Evolutionary conservation across 1,140 invertebrate genomes (phyloP), one percentile per base, ranked within the genome.

Genomic region (Drosophila funebris): DNA sequence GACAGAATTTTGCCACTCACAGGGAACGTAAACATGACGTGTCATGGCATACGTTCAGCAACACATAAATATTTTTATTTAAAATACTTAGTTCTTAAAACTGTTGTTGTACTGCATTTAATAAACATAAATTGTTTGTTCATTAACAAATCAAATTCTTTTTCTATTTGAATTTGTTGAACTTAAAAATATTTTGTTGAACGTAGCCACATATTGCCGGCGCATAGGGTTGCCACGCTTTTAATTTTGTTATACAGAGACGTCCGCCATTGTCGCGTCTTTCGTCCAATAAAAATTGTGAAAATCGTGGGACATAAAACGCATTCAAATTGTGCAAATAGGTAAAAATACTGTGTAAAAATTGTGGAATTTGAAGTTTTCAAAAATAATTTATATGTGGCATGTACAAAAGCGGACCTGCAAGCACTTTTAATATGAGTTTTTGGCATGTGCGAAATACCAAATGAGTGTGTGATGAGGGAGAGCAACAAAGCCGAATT

Each of bases 221-320:
- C 64, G 33, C 6, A 9, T 14, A 85, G 82, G 14, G 82, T 69
- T 87, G 82, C 70, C 81, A 85, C 62, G 36, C 39, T 48, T 61
- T 73, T 6, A 52, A 69, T 48, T 81, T 82, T 73, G 70, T 67
- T 78, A 75, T 78, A 82, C 63, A 73, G 71, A 72, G 76, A 69
- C 73, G 78, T 82, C 71, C 83, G 83, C 84, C 83, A 85, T 88
- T 85, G 78, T 87, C 83, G 83, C 83, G 84, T 88, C 83, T 74
- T 52, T 69, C 69, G 46, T 43, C 44, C 3, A 72, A 67, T 41
- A 60, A 84, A 87, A 85, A 85, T 69, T 85, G 81, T 76, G 73
- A 68, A 87, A 87, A 85, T 69, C 57, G 66, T 56, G 43, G 9
- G 29, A 48, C 18, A 36, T 44, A 58, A 87, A 75, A 74, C 62